Evolutionary conservation across 2,113 vertebrate genomes (phyloP).

Genomic region (Pseudolaguvia tuberculata): DNA sequence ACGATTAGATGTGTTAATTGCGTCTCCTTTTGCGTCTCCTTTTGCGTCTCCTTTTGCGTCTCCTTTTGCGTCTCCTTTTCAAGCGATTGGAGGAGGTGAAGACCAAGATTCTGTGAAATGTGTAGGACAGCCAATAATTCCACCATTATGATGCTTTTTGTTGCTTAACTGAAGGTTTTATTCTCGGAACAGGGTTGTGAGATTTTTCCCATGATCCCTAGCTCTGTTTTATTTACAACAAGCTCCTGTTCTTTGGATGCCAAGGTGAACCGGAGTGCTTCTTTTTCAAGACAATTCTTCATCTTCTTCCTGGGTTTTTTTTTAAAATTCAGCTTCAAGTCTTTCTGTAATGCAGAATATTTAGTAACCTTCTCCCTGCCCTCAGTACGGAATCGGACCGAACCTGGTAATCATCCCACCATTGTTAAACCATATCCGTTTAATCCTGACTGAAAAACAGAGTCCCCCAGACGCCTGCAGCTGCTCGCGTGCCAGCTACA

Average conservation of each 20-base stretch:
- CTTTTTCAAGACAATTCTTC: not conserved
- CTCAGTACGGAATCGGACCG: not conserved
- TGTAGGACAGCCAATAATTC: not conserved
- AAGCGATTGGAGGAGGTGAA: not conserved
- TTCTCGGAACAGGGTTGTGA: not conserved
- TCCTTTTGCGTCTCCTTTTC: not conserved
- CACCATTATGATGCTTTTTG: no score
- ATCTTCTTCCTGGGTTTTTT: not conserved
- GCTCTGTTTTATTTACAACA: slow-evolving; percentile 56
- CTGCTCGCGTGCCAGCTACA: not conserved
- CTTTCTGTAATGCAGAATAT: not conserved
- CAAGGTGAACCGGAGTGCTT: slow-evolving; percentile 47
- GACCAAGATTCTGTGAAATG: no score
- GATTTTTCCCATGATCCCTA: slow-evolving; percentile 42
- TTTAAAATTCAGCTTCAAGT: no score
- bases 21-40: not conserved
- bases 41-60: no score
- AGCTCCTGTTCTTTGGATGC: slow-evolving; percentile 52
- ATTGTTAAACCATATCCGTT: not conserved
- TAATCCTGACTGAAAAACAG: not conserved
- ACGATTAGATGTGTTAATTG: not conserved
- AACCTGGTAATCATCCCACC: not conserved
- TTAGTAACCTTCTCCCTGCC: not conserved
- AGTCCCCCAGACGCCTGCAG: slow-evolving; percentile 9
- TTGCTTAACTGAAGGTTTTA: no score